Conservation (phyloP, 2,888 invertebrate species). For the Julus scanicus region DNA sequence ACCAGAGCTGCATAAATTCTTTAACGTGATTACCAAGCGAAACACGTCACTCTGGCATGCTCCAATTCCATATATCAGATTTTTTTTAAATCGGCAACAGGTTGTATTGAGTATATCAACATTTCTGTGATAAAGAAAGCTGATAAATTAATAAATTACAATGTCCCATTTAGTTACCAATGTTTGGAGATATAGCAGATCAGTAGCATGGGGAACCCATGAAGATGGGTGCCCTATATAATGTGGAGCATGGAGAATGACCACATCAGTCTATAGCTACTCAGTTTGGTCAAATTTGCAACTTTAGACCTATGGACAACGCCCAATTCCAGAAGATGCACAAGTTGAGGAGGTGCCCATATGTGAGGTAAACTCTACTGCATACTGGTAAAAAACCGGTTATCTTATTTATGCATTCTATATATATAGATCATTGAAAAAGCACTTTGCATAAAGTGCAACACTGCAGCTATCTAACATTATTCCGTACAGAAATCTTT, state of each 20-base stretch:
- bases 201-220: no score
- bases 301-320: not conserved
- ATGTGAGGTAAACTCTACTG: not conserved
- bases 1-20: no score
- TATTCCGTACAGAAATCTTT: not conserved
- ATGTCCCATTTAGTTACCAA: no score
- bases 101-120: no score
- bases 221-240: not conserved
- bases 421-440: constrained; percentile 25
- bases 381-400: not conserved
- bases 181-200: no score
- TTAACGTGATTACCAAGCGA: no score
- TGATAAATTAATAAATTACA: no score
- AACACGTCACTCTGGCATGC: no score
- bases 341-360: not conserved
- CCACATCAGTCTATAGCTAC: not conserved
- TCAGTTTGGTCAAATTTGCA: not conserved
- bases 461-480: not conserved
- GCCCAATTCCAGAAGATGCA: not conserved
- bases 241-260: not conserved
- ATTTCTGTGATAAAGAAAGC: no score
- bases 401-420: not conserved
- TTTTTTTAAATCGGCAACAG: no score
- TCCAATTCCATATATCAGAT: no score
- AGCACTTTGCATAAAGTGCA: constrained; percentile 33